These are phyloP conservation scores for Oostethus manadensis DNA, from an alignment of 2,113 vertebrate species.

Conservation along the genomic window DNA sequence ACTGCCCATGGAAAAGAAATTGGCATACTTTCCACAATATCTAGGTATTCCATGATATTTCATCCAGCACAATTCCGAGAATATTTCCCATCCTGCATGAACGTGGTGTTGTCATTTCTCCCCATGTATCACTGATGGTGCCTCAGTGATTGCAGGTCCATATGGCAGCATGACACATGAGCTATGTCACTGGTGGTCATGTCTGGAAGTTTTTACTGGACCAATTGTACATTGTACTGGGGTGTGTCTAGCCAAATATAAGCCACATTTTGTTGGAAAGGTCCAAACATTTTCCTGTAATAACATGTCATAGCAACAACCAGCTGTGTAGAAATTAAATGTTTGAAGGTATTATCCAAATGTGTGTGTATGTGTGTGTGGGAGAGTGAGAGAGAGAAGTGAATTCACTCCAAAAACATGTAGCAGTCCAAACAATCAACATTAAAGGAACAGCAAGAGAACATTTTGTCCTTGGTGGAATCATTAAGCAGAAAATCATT, in stretches of 20 bases:
- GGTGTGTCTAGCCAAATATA: slow-evolving; percentile 55
- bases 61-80: neutral
- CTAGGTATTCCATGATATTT: neutral
- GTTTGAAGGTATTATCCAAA: slow-evolving; percentile 5
- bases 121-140: slow-evolving; percentile 2
- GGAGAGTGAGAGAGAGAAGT: neutral
- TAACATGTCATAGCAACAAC: slow-evolving; percentile 46
- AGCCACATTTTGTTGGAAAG: slow-evolving; percentile 34
- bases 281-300: slow-evolving; percentile 31
- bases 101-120: neutral
- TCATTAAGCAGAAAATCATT: too few relatives aligned
- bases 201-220: slow-evolving; percentile 62
- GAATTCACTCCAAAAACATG: slow-evolving; percentile 52
- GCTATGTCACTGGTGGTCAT: slow-evolving; percentile 44
- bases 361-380: neutral
- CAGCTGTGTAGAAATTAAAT: slow-evolving; percentile 43
- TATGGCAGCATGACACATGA: slow-evolving; percentile 19
- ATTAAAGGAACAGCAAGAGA: slow-evolving; percentile 26
- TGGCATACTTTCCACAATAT: neutral
- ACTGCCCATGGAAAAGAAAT: neutral
- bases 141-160: slow-evolving; percentile 24
- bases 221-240: slow-evolving; percentile 36
- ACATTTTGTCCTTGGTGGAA: slow-evolving; percentile 63
- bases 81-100: too few relatives aligned
- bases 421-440: slow-evolving; percentile 34